These are phyloP conservation scores for Philereme transversata DNA, from an alignment of 2,888 invertebrate genomes.

Conservation along the genomic window DNA sequence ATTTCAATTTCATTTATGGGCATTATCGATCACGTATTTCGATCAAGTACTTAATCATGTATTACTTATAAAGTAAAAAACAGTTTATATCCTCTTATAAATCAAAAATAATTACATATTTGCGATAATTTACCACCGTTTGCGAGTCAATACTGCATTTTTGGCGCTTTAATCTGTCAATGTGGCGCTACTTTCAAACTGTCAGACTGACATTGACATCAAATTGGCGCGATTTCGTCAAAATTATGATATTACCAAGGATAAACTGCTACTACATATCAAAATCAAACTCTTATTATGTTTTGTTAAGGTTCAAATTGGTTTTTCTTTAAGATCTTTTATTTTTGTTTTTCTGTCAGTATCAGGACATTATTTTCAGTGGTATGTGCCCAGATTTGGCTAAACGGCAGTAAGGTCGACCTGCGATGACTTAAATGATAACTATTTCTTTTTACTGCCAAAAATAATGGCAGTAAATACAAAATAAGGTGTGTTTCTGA, in stretches of 20 bases:
- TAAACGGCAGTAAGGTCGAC: slow-evolving; percentile 27
- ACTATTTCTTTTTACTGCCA: slow-evolving; percentile 29
- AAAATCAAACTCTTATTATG: background rate
- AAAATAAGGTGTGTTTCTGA: slow-evolving; percentile 20
- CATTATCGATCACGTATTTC: slow-evolving; percentile 24
- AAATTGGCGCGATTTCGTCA: slow-evolving; percentile 47
- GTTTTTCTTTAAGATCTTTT: background rate
- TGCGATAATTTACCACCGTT: slow-evolving; percentile 43
- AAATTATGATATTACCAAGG: slow-evolving; percentile 34
- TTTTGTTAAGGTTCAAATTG: slow-evolving; percentile 11
- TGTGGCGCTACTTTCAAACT: slow-evolving; percentile 49
- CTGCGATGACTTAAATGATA: slow-evolving; percentile 24
- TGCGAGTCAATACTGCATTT: slow-evolving; percentile 42
- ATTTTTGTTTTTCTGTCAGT: slow-evolving; percentile 16
- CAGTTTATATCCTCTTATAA: slow-evolving; percentile 31
- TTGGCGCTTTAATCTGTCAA: slow-evolving; percentile 46
- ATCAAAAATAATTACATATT: slow-evolving; percentile 43
- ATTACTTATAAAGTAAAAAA: slow-evolving; percentile 25
- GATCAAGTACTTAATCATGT: slow-evolving; percentile 25
- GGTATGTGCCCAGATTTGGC: slow-evolving; percentile 18
- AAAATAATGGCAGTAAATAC: slow-evolving; percentile 21
- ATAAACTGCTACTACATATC: background rate
- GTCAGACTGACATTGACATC: slow-evolving; percentile 54
- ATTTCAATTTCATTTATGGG: slow-evolving; percentile 25
- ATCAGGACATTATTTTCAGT: slow-evolving; percentile 18